Conservation (phyloP, 2,113 vertebrate species). For the Balaeniceps rex region DNA sequence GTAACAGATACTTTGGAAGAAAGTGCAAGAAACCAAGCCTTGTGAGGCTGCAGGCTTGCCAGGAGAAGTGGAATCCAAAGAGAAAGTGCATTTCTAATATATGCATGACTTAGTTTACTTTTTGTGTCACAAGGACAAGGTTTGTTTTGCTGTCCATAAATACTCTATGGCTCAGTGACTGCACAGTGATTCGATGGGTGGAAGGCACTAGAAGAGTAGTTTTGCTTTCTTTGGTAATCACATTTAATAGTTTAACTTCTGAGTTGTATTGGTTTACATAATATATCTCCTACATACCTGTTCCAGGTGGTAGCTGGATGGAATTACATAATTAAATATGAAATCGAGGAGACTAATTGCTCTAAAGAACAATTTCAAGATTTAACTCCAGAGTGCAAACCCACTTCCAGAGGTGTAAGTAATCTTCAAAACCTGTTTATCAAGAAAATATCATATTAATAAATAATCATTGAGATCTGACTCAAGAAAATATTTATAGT, state of each 20-base stretch:
- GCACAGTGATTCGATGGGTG: background rate
- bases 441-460: background rate
- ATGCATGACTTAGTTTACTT: background rate
- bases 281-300: background rate
- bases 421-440: background rate
- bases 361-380: slow-evolving; percentile 76
- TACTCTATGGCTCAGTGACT: background rate
- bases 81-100: background rate
- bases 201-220: background rate
- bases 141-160: background rate
- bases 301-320: slow-evolving; percentile 84
- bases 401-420: slow-evolving; percentile 71
- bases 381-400: slow-evolving; percentile 73
- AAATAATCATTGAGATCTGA: background rate
- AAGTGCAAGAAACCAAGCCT: background rate
- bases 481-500: background rate
- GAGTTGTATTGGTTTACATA: background rate
- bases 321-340: slow-evolving; percentile 77
- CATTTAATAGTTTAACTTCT: background rate
- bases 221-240: background rate
- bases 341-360: slow-evolving; percentile 83
- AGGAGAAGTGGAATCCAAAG: background rate
- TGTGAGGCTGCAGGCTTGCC: background rate
- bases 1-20: background rate
- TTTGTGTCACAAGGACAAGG: background rate